A percentile compares a stretch with the other conserved stretches of the same genome.
Conservation (phyloP, 2,888 invertebrate genomes). For the Plutella xylostella region DNA sequence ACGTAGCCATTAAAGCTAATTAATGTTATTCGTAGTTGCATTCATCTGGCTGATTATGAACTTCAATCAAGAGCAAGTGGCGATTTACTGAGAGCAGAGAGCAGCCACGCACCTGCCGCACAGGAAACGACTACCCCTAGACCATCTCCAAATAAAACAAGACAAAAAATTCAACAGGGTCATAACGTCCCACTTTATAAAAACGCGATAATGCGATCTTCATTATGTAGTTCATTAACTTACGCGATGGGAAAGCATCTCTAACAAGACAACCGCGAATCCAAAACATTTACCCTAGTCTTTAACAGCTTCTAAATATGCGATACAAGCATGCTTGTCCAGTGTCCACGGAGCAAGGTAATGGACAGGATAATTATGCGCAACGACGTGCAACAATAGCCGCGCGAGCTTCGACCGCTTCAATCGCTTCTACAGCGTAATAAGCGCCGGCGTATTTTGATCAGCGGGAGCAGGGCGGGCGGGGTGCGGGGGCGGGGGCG, state of each 20-base stretch:
- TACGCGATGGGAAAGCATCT: too few relatives aligned
- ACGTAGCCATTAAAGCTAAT: neutral
- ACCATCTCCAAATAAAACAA: neutral
- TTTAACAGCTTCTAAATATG: conserved; percentile 64
- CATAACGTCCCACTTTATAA: too few relatives aligned
- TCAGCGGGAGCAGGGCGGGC: conserved; percentile 41
- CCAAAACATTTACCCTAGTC: conserved; percentile 27
- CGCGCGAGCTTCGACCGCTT: conserved; percentile 61
- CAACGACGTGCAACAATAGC: conserved; percentile 67
- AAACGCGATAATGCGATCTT: too few relatives aligned
- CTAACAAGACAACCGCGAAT: conserved; percentile 16
- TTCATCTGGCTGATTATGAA: conserved; percentile 1
- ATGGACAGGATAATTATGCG: conserved; percentile 67
- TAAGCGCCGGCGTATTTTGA: conserved; percentile 65
- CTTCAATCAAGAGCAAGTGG: conserved; percentile 2
- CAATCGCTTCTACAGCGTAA: conserved; percentile 58
- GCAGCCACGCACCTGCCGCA: conserved; percentile 24
- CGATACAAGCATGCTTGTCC: conserved; percentile 46
- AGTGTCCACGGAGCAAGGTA: conserved; percentile 63
- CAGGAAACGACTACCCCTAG: conserved; percentile 4
- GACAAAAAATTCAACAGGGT: too few relatives aligned
- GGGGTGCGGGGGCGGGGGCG: conserved; percentile 30
- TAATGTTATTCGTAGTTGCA: too few relatives aligned
- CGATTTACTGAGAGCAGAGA: neutral
- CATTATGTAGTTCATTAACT: too few relatives aligned